Base-by-base conservation (phyloP, 2,113 vertebrate genomes). In the Agapornis roseicollis region DNA sequence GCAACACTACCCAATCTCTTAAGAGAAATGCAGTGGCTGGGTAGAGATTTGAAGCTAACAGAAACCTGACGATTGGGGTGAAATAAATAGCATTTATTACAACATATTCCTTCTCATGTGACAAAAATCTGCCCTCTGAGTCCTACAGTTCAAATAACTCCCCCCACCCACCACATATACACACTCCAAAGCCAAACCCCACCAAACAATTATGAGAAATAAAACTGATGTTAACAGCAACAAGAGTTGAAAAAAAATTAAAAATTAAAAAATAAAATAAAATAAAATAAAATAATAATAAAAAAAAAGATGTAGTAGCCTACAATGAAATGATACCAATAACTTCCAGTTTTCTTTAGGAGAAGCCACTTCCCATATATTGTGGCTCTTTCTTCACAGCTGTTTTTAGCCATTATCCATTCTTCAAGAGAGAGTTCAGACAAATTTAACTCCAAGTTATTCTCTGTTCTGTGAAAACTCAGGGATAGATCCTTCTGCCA, bases 11-110 rank as follows among this genome's bases (percentile, higher is more conserved):
- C 90, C 88, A 94, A 16, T 88, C 93, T 97, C 92, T 88, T 91
- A 94, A 83, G 79, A 95, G 88, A 91, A 85, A 68, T 49, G 39
- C 56, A 84, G 6, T 44, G n/a, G 18, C 80, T 91, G 93, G 90
- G 90, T 80, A 95, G 93, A 88, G 52, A 65, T 60, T 79, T 93
- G 85, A 95, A 91, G 92, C 94, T 96, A 94, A 86, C 72, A 94
- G 88, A 96, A 96, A 71, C 52, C 93, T 96, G 82, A 90, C 93
- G 50, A 88, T 47, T 42, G 35, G 80, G 47, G 83, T 93, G 83
- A 90, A 94, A 96, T 96, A 96, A 96, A 93, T 72, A 90, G 52
- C 29, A 88, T 96, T 97, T 96, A 95, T 96, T 95, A 94, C 60
- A 96, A 94, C 56, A 93, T 37, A 73, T 78, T 94, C 91, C 90